Percentiles rank a stretch among this genome's conserved stretches.
phyloP scores from a whole-genome alignment of 2,797 vertebrate species.

The Neosalanx taihuensis region DNA sequence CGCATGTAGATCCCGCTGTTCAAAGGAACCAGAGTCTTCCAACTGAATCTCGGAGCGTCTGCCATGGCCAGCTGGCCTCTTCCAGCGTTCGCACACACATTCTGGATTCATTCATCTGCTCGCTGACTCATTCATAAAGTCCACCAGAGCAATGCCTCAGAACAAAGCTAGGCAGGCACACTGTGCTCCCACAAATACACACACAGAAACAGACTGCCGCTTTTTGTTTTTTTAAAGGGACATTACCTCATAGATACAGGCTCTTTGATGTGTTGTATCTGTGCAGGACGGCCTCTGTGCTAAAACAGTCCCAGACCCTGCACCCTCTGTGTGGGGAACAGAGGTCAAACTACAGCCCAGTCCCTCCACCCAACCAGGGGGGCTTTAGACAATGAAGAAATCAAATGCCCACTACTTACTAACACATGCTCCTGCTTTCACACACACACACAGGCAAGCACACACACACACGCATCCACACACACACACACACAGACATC shows the following conservation, averaged over 20 bases:
- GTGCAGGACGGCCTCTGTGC: slow-evolving; percentile 24
- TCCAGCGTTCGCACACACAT: not conserved
- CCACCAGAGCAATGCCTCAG: not conserved
- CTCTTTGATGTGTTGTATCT: slow-evolving; percentile 48
- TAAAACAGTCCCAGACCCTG: slow-evolving; percentile 43
- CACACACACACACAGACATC: slow-evolving; percentile 17
- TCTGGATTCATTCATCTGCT: slow-evolving; percentile 8
- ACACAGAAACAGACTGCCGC: not conserved
- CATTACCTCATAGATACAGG: slow-evolving; percentile 41
- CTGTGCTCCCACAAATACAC: slow-evolving; percentile 7
- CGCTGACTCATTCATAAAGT: slow-evolving; percentile 8
- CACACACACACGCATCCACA: slow-evolving; percentile 3
- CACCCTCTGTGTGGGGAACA: slow-evolving; percentile 32
- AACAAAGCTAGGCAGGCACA: slow-evolving; percentile 4
- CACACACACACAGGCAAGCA: slow-evolving; percentile 13
- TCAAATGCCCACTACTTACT: not conserved
- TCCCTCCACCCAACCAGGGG: slow-evolving; percentile 17
- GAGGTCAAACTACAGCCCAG: slow-evolving; percentile 36
- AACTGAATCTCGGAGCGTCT: not conserved
- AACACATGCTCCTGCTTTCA: not conserved
- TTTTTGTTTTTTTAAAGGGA: slow-evolving; percentile 18
- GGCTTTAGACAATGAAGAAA: slow-evolving; percentile 19
- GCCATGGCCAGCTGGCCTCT: not conserved
- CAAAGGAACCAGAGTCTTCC: not conserved
- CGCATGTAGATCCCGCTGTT: too few species aligned